A percentile compares a stretch with the other conserved stretches of the same genome.
Evolutionary conservation across 92 coral and sea anemone species (phyloP).

Genomic region (Virgularia gustaviana): DNA sequence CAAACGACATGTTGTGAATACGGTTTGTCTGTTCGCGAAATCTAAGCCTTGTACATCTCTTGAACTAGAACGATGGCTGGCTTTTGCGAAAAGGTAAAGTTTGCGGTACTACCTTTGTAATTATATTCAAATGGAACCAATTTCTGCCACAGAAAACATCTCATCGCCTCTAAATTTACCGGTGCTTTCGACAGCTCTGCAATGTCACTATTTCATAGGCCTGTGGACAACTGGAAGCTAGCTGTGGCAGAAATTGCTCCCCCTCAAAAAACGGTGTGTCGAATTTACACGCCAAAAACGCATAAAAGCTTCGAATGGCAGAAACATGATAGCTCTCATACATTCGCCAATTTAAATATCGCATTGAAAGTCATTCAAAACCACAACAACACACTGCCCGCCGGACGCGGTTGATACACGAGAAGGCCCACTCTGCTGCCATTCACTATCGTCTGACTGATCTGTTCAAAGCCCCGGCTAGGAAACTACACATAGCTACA

Average conservation of each 20-base stretch:
- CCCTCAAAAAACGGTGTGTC: too few relatives aligned
- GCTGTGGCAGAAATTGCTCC: too few relatives aligned
- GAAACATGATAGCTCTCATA: too few relatives aligned
- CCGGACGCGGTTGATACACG: background rate
- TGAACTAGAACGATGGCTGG: background rate
- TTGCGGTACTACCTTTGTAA: constrained; percentile 26
- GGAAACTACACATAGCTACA: too few relatives aligned
- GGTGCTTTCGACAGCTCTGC: background rate
- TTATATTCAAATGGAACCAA: constrained; percentile 28
- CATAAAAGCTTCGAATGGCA: too few relatives aligned
- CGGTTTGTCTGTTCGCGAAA: background rate
- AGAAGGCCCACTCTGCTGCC: too few relatives aligned
- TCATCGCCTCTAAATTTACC: constrained; percentile 1
- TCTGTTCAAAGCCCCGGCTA: too few relatives aligned
- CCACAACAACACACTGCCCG: constrained; percentile 3
- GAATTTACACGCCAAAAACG: too few relatives aligned
- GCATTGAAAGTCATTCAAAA: constrained; percentile 5
- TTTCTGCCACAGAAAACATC: constrained; percentile 21
- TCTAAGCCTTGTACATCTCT: too few relatives aligned
- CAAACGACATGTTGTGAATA: background rate
- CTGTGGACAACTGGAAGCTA: too few relatives aligned
- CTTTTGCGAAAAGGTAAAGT: background rate
- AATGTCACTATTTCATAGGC: background rate
- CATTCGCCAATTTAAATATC: constrained; percentile 8
- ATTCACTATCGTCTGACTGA: too few relatives aligned